Percentiles rank a stretch among this genome's conserved stretches.
These are phyloP conservation scores for Tenthredo amoena DNA, from an alignment of 2,888 invertebrate species.

Conservation along the genomic window DNA sequence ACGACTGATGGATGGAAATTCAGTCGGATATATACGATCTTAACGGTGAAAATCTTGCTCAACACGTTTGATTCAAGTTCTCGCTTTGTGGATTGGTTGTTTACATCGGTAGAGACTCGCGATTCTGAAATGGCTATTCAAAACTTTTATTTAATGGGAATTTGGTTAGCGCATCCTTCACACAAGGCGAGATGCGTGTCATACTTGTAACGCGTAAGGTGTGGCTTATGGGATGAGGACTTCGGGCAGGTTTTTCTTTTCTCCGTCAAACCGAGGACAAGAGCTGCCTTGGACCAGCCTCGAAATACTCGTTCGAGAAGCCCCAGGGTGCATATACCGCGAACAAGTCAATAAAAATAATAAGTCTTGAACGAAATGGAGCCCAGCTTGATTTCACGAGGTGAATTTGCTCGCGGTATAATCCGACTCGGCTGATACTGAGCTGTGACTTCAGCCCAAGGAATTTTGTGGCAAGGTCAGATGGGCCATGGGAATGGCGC, in stretches of 20 bases:
- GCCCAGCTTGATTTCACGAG: constrained; percentile 14
- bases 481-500: constrained; percentile 23
- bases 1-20: constrained; percentile 10
- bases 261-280: constrained; percentile 19
- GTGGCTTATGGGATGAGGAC: constrained; percentile 30
- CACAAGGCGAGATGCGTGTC: not conserved
- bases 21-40: not conserved
- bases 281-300: constrained; percentile 14
- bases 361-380: constrained; percentile 29
- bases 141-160: constrained; percentile 9
- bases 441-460: constrained; percentile 1
- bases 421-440: not conserved
- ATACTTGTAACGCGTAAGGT: constrained; percentile 33
- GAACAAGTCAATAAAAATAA: constrained; percentile 43
- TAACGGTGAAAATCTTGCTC: constrained; percentile 36
- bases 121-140: constrained; percentile 12
- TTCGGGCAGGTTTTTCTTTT: constrained; percentile 36
- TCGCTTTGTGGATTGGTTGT: not conserved
- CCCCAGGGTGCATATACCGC: constrained; percentile 9
- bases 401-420: constrained; percentile 28
- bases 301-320: constrained; percentile 36
- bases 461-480: constrained; percentile 2
- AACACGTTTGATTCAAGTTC: constrained; percentile 1
- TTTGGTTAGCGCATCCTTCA: constrained; percentile 25
- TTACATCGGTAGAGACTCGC: not conserved